These are phyloP conservation scores for Orientallactaga sibirica DNA, from an alignment of 2,797 vertebrate genomes.

Conservation along the genomic window DNA sequence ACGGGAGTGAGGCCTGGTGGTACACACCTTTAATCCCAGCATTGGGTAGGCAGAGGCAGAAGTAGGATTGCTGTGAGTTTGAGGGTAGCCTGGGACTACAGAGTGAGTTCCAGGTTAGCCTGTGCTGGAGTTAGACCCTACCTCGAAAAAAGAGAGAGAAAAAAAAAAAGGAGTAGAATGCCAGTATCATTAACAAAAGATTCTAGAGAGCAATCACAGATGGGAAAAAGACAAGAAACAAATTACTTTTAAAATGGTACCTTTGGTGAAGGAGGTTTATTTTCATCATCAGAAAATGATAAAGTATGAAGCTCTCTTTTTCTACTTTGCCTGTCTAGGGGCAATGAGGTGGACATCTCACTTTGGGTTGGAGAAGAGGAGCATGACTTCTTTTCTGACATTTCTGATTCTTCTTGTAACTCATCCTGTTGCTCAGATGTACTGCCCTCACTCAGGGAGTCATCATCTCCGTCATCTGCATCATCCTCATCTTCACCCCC, in stretches of 20 bases:
- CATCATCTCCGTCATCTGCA: constrained; percentile 92
- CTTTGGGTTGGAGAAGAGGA: constrained; percentile 92
- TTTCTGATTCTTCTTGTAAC: constrained; percentile 96
- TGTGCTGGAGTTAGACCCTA: too few relatives aligned
- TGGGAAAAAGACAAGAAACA: neutral
- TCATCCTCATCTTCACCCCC: constrained; percentile 96
- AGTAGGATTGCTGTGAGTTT: too few relatives aligned
- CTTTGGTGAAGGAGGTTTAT: constrained; percentile 96
- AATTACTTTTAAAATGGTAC: constrained; percentile 84
- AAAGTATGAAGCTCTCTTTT: constrained; percentile 93
- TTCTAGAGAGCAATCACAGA: neutral
- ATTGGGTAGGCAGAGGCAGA: too few relatives aligned
- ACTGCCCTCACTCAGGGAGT: constrained; percentile 96
- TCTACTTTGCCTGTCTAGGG: constrained; percentile 86
- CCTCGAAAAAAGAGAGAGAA: neutral
- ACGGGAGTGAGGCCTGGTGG: neutral
- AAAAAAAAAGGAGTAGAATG: constrained; percentile 40
- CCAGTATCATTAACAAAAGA: neutral
- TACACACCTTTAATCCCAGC: too few relatives aligned
- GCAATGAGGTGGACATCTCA: constrained; percentile 87
- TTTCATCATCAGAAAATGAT: constrained; percentile 96
- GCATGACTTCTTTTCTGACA: constrained; percentile 94
- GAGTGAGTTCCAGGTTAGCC: too few relatives aligned
- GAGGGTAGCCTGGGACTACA: too few relatives aligned
- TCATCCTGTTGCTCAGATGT: constrained; percentile 96